These are phyloP conservation scores for Mechanitis mazaeus DNA, from an alignment of 2,888 invertebrate species.

Conservation along the genomic window DNA sequence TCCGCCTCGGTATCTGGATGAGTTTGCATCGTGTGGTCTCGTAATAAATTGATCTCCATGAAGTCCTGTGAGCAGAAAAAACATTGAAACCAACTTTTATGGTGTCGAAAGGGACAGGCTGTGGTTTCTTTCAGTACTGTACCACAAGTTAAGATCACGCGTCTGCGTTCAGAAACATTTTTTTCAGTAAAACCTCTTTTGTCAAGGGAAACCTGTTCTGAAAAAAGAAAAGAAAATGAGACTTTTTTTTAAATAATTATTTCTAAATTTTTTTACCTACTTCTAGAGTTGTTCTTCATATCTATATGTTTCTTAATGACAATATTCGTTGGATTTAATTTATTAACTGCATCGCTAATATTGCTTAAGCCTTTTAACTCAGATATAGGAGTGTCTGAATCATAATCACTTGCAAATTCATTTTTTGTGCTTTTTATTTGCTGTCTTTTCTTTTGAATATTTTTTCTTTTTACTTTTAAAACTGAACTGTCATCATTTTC, in stretches of 20 bases:
- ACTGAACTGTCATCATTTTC: too few relatives aligned
- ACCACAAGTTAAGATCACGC: constrained; percentile 52
- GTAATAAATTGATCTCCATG: constrained; percentile 52
- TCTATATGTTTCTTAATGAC: constrained; percentile 2
- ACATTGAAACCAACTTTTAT: constrained; percentile 67
- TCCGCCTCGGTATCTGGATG: constrained; percentile 49
- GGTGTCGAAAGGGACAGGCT: constrained; percentile 63
- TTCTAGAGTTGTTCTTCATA: constrained; percentile 2
- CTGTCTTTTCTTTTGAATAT: constrained; percentile 18
- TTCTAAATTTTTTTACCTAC: constrained; percentile 4
- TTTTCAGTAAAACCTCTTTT: constrained; percentile 31
- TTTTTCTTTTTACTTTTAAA: constrained; percentile 29
- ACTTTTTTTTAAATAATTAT: not conserved
- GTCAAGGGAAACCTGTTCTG: constrained; percentile 33
- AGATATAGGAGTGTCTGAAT: constrained; percentile 47
- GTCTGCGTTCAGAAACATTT: constrained; percentile 55
- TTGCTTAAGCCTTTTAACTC: constrained; percentile 20
- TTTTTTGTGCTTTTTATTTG: constrained; percentile 22
- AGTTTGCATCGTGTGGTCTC: constrained; percentile 41
- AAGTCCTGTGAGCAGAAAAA: constrained; percentile 61
- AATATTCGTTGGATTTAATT: constrained; percentile 9
- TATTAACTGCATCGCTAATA: constrained; percentile 7
- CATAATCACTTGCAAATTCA: constrained; percentile 31
- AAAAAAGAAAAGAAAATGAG: constrained; percentile 19
- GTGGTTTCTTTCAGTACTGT: constrained; percentile 54